A percentile compares a stretch with the other conserved stretches of the same genome.
Conservation (phyloP, 2,797 vertebrate species). For the Gambusia yucatana region DNA sequence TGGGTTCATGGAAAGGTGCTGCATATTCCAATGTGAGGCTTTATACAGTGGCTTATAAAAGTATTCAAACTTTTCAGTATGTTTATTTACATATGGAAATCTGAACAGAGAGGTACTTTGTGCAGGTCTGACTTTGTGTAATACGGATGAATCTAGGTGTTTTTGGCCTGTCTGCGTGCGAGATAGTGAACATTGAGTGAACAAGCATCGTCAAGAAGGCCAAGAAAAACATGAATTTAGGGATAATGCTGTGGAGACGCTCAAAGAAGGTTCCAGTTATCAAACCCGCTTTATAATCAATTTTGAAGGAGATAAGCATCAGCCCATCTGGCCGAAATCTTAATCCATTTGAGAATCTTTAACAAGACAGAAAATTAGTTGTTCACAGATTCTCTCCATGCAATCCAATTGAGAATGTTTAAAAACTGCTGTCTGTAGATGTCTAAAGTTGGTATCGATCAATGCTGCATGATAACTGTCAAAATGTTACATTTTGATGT, state of each 20-base stretch:
- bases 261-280: neutral
- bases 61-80: neutral
- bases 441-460: neutral
- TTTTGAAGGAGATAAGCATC: neutral
- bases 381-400: neutral
- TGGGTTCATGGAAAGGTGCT: conserved; percentile 71
- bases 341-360: neutral
- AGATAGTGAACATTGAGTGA: neutral
- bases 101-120: neutral
- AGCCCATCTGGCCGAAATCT: neutral
- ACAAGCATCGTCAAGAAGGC: neutral
- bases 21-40: conserved; percentile 58
- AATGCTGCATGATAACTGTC: neutral
- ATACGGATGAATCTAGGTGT: neutral
- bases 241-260: neutral
- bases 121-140: neutral
- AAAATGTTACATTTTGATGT: neutral
- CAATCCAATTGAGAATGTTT: neutral
- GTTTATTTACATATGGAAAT: neutral
- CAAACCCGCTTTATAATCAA: neutral
- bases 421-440: neutral
- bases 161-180: neutral
- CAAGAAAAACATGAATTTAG: neutral
- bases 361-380: neutral
- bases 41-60: conserved; percentile 20